Evolutionary conservation across 2,113 vertebrate genomes (phyloP).

Genomic region (Garra rufa): DNA sequence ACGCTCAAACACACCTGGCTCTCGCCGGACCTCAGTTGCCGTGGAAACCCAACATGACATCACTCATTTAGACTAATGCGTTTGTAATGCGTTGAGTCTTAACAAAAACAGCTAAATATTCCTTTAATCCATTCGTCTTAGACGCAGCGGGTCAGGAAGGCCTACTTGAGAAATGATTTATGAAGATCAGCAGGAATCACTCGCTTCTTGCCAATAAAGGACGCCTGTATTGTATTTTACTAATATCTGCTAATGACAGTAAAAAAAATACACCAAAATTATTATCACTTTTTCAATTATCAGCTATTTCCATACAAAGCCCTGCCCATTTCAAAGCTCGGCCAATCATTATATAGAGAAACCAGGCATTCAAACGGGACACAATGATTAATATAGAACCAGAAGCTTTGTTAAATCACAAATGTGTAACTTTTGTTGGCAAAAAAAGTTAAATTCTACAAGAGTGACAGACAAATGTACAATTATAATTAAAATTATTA

Average conservation of each 20-base stretch:
- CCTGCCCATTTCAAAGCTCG: neutral
- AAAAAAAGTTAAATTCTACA: neutral
- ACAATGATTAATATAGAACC: too few relatives aligned
- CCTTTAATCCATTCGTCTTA: too few relatives aligned
- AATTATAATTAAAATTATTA: too few relatives aligned
- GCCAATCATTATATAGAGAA: neutral
- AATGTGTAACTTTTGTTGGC: neutral
- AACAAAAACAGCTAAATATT: too few relatives aligned
- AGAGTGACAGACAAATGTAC: neutral
- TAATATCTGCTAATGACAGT: neutral
- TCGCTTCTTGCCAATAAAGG: too few relatives aligned
- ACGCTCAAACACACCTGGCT: neutral
- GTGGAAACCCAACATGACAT: neutral
- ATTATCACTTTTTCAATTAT: neutral
- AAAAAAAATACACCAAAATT: neutral
- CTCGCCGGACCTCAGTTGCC: neutral
- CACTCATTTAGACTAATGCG: constrained; percentile 37
- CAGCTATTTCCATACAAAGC: neutral
- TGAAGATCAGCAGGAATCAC: too few relatives aligned
- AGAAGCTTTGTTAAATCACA: neutral
- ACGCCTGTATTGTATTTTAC: neutral
- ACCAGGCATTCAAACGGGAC: too few relatives aligned
- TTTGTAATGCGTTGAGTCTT: constrained; percentile 59
- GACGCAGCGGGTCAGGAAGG: too few relatives aligned
- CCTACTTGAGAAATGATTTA: too few relatives aligned